Percentiles rank a stretch among this genome's conserved stretches.
phyloP scores from a whole-genome alignment of 2,888 invertebrate species.

The Hermaeophaga mercurialis region DNA sequence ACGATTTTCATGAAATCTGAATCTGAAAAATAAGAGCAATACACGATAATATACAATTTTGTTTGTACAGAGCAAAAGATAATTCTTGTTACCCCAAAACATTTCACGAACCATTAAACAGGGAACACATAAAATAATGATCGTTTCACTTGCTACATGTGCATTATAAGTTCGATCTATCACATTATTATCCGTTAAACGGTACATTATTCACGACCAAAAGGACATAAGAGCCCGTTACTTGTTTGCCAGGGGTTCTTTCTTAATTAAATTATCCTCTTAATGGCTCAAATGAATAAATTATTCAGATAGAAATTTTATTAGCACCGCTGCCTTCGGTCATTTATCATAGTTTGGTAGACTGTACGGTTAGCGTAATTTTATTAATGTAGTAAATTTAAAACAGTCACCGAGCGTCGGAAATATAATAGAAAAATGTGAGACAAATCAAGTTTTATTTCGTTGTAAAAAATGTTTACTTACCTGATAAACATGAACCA shows the following conservation, averaged over 20 bases:
- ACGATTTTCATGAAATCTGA: too few species aligned
- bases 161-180: conserved; percentile 48
- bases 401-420: too few species aligned
- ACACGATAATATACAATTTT: not conserved
- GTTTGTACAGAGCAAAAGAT: not conserved
- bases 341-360: conserved; percentile 23
- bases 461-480: conserved; percentile 41
- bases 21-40: too few species aligned
- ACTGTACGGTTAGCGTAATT: too few species aligned
- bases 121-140: conserved; percentile 26
- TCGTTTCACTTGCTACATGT: conserved; percentile 13
- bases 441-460: too few species aligned
- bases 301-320: conserved; percentile 35
- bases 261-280: conserved; percentile 28
- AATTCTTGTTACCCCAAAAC: conserved; percentile 26
- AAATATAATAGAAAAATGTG: too few species aligned
- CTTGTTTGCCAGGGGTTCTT: conserved; percentile 18
- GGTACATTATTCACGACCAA: conserved; percentile 46
- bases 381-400: too few species aligned
- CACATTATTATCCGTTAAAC: conserved; percentile 46
- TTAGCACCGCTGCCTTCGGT: conserved; percentile 26
- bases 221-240: conserved; percentile 18
- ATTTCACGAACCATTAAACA: conserved; percentile 53
- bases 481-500: conserved; percentile 68
- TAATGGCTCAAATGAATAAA: conserved; percentile 28